phyloP scores from a whole-genome alignment of 2,888 invertebrate species.

The Agrenia bidenticulata region DNA sequence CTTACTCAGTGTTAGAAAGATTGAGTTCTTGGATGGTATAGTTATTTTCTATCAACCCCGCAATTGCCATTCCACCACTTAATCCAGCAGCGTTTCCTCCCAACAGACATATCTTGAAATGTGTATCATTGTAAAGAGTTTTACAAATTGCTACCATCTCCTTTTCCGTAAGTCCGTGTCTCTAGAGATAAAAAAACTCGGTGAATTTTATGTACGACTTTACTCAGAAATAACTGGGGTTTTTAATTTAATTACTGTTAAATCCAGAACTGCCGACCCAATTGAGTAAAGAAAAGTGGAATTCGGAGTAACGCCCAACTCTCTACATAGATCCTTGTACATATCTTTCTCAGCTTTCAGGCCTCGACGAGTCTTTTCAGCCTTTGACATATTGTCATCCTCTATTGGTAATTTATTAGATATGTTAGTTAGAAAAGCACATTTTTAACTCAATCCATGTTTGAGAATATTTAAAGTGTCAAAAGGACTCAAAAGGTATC shows the following conservation, averaged over 20 bases:
- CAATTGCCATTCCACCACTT: conserved; percentile 43
- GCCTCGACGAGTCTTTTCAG: conserved; percentile 44
- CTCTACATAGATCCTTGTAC: conserved; percentile 56
- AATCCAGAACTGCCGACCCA: conserved; percentile 29
- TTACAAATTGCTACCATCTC: conserved; percentile 55
- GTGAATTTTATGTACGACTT: not conserved
- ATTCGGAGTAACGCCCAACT: conserved; percentile 55
- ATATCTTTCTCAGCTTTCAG: conserved; percentile 55
- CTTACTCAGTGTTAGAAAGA: conserved; percentile 42
- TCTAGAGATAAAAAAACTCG: conserved; percentile 27
- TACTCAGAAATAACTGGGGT: too few species aligned
- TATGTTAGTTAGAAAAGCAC: not conserved
- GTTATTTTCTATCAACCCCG: conserved; percentile 43
- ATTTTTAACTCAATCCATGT: too few species aligned
- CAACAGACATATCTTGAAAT: conserved; percentile 54
- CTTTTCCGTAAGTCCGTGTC: conserved; percentile 35
- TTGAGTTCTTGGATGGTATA: conserved; percentile 33
- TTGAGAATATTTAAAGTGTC: not conserved
- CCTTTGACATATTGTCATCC: not conserved
- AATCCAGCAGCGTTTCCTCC: conserved; percentile 41
- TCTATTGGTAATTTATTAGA: not conserved
- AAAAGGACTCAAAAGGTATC: not conserved
- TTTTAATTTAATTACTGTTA: too few species aligned
- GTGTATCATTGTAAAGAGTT: conserved; percentile 55
- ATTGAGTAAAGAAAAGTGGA: conserved; percentile 31